phyloP scores from a whole-genome alignment of 2,797 vertebrate species.

The Scyliorhinus canicula region DNA sequence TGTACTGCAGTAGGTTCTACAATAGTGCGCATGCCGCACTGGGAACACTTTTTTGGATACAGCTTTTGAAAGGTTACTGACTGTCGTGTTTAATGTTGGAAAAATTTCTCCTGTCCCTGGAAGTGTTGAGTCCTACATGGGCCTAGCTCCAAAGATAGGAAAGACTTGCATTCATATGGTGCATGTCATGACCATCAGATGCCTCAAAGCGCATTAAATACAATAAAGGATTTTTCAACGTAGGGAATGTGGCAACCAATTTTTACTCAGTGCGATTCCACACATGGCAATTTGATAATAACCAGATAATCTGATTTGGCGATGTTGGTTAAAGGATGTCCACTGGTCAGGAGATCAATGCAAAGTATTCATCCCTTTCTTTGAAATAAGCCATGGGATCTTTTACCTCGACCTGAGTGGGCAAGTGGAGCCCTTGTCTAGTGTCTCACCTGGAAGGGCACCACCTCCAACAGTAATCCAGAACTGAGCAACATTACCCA shows the following conservation, averaged over 20 bases:
- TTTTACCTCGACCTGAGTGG: not conserved
- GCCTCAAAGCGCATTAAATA: not conserved
- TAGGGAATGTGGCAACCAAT: not conserved
- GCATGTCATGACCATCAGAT: not conserved
- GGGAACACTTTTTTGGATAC: not conserved
- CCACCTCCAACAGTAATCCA: not conserved
- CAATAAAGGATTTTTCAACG: not conserved
- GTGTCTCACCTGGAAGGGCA: not conserved
- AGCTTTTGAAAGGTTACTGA: not conserved
- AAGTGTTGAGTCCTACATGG: not conserved
- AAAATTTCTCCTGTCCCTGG: not conserved
- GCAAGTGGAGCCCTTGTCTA: not conserved
- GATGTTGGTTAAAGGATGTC: not conserved
- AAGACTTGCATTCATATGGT: not conserved
- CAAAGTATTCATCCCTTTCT: not conserved
- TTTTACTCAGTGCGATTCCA: not conserved
- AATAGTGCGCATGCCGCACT: not conserved
- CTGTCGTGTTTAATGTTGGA: not conserved
- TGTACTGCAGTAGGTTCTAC: not conserved
- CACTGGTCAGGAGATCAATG: not conserved
- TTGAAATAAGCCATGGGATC: not conserved
- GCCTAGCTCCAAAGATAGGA: not conserved
- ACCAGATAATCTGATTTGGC: not conserved
- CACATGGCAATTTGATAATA: not conserved
- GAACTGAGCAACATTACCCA: not conserved